These are phyloP conservation scores for Gymnoscopelus microlampas DNA, from an alignment of 2,797 vertebrate species.

Conservation along the genomic window DNA sequence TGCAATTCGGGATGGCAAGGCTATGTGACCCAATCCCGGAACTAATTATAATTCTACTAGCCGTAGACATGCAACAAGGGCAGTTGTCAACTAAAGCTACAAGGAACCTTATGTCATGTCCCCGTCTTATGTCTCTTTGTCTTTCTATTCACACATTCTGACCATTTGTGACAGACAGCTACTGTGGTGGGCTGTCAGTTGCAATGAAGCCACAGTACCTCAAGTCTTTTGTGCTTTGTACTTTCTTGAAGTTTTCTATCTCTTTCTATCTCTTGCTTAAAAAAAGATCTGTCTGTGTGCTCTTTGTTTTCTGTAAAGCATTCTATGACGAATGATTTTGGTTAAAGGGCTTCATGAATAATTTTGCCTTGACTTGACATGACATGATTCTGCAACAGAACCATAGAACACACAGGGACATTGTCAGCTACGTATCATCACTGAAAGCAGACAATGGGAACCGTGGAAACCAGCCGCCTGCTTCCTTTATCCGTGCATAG, in stretches of 20 bases:
- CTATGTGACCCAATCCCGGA: too few relatives aligned
- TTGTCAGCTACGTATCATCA: conserved; percentile 50
- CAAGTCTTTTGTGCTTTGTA: background rate
- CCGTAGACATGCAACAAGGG: too few relatives aligned
- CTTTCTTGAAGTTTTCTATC: conserved; percentile 18
- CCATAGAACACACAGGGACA: conserved; percentile 25
- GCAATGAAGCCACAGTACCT: too few relatives aligned
- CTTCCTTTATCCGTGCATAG: conserved; percentile 36
- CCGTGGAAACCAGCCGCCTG: conserved; percentile 42
- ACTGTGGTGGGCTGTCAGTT: too few relatives aligned
- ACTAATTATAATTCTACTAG: too few relatives aligned
- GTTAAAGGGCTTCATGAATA: conserved; percentile 69
- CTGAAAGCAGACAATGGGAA: conserved; percentile 22
- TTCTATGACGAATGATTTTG: conserved; percentile 45
- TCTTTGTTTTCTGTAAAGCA: conserved; percentile 12
- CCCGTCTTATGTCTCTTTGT: background rate
- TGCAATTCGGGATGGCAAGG: too few relatives aligned
- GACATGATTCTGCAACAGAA: conserved; percentile 28
- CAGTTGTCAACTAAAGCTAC: too few relatives aligned
- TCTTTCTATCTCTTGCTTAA: background rate
- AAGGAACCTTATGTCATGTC: background rate
- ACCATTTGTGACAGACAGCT: too few relatives aligned
- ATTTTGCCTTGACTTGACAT: conserved; percentile 22
- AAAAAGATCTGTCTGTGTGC: too few relatives aligned
- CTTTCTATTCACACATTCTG: background rate